These are phyloP conservation scores for Lacerta viridis DNA, from an alignment of 2,797 vertebrate species.

Conservation along the genomic window DNA sequence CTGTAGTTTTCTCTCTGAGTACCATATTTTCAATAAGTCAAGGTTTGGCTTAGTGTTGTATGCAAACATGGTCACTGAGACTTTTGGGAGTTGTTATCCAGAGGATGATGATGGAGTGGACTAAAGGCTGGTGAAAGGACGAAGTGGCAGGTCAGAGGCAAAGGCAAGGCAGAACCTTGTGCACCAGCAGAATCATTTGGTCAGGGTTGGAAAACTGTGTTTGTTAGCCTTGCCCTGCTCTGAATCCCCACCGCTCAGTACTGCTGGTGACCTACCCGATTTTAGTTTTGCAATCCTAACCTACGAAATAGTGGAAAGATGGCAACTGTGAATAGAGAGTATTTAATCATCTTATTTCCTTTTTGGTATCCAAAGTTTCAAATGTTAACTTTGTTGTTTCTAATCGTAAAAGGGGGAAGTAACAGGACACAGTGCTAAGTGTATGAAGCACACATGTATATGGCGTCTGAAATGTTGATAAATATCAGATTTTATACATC, in stretches of 20 bases:
- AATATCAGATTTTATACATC: not conserved
- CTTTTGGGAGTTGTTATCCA: not conserved
- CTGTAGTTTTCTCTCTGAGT: too few relatives aligned
- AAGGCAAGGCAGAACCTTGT: not conserved
- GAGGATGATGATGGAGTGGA: not conserved
- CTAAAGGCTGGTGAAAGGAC: not conserved
- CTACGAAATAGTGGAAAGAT: not conserved
- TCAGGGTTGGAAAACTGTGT: not conserved
- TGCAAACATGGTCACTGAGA: not conserved
- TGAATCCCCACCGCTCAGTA: not conserved
- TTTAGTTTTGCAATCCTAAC: not conserved
- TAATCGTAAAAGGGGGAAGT: not conserved
- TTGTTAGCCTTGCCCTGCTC: not conserved
- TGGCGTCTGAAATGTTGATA: constrained; percentile 1
- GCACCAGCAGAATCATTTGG: not conserved
- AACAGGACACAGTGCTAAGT: not conserved
- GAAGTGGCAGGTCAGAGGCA: not conserved
- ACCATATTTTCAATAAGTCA: too few relatives aligned
- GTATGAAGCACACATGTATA: not conserved
- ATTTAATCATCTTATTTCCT: not conserved
- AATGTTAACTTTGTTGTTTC: constrained; percentile 3
- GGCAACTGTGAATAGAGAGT: not conserved
- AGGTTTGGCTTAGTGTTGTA: too few relatives aligned
- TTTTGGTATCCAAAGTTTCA: not conserved
- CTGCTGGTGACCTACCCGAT: not conserved